These are phyloP conservation scores for Paracanthobrama guichenoti DNA, from an alignment of 2,113 vertebrate genomes.

Conservation along the genomic window DNA sequence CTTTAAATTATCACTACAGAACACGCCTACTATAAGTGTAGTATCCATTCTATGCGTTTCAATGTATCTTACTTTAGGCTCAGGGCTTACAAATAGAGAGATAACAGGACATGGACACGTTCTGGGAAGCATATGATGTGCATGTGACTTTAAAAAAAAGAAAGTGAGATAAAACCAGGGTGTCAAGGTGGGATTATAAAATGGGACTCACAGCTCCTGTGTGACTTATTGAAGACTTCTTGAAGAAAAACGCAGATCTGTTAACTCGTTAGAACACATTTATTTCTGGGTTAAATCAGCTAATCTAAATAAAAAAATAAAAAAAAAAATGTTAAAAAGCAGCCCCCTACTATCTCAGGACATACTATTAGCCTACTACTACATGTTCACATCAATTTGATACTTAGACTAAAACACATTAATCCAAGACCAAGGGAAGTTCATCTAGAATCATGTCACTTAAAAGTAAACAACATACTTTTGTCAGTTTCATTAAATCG, in stretches of 20 bases:
- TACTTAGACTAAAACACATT: background rate
- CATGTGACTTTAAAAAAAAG: background rate
- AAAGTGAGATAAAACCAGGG: slow-evolving; percentile 19
- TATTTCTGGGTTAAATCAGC: background rate
- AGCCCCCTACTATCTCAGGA: background rate
- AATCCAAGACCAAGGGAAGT: background rate
- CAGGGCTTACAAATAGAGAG: background rate
- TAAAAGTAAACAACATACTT: background rate
- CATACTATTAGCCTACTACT: background rate
- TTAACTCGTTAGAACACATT: background rate
- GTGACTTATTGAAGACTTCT: background rate
- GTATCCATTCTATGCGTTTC: background rate
- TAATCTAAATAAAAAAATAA: background rate
- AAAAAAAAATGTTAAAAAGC: background rate
- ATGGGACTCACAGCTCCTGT: slow-evolving; percentile 25
- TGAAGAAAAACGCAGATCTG: background rate
- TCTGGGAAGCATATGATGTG: background rate
- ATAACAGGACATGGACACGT: background rate
- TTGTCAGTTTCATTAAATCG: background rate
- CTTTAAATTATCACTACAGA: slow-evolving; percentile 73
- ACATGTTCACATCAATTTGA: background rate
- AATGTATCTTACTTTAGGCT: background rate
- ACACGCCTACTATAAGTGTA: slow-evolving; percentile 55
- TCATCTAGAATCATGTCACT: background rate
- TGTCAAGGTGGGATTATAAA: slow-evolving; percentile 21